Evolutionary conservation across 2,888 invertebrate genomes (phyloP).

Genomic region (Nectonema munidae): DNA sequence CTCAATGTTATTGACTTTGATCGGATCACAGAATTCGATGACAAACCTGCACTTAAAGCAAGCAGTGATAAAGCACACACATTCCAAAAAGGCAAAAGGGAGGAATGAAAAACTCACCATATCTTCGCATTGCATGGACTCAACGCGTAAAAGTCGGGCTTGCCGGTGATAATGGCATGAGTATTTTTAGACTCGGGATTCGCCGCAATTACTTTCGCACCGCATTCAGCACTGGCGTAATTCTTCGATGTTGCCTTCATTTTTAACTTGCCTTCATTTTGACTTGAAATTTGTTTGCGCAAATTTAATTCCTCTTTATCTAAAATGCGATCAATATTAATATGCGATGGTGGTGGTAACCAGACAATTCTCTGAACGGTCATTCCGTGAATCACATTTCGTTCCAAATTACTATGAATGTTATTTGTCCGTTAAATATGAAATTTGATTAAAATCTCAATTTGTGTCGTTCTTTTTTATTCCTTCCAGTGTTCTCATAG

Average conservation of each 20-base stretch:
- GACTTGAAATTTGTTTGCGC: neutral
- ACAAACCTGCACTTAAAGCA: constrained; percentile 39
- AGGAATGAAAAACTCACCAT: constrained; percentile 21
- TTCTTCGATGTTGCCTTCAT: constrained; percentile 32
- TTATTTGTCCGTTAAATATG: too few relatives aligned
- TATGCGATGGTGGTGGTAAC: too few relatives aligned
- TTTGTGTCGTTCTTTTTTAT: too few relatives aligned
- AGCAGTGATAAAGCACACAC: constrained; percentile 14
- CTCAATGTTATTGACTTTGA: constrained; percentile 54
- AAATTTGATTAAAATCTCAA: too few relatives aligned
- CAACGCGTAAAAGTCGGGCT: constrained; percentile 80
- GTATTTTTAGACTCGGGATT: constrained; percentile 59
- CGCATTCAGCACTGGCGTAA: constrained; percentile 80
- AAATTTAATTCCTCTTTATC: too few relatives aligned
- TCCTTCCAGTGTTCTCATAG: too few relatives aligned
- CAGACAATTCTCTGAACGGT: too few relatives aligned
- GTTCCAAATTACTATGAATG: too few relatives aligned
- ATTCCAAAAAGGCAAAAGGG: constrained; percentile 1
- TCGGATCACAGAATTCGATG: constrained; percentile 81
- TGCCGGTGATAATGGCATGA: constrained; percentile 46
- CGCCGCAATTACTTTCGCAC: constrained; percentile 64
- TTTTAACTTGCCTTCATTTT: constrained; percentile 2
- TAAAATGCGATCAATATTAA: too few relatives aligned
- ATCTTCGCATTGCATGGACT: constrained; percentile 46
- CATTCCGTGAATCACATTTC: too few relatives aligned